Base-by-base conservation (phyloP, 2,113 vertebrate species). In the Callionymus lyra region DNA sequence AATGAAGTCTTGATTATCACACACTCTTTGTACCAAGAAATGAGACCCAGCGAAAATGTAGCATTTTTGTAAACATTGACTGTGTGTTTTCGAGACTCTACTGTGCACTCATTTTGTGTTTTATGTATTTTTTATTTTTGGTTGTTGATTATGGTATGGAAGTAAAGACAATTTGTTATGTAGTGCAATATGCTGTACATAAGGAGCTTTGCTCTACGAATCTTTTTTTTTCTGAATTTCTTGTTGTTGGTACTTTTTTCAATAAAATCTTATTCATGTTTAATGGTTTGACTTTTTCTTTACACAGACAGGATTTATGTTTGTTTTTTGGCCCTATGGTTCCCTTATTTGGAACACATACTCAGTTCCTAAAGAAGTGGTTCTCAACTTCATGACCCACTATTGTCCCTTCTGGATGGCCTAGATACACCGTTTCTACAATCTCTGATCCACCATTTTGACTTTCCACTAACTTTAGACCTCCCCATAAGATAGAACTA, bases 131-230 rank as follows among this genome's bases (percentile, higher is more conserved):
- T 72, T 70, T 55, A 66, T 68, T 73, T 67, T 58, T 66, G 63
- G 67, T 79, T 76, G 70, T 83, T 81, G 49, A 79, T 27, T 80
- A 82, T 81, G 66, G 59, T 82, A 82, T 82, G 77, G 80, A 86
- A 76, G 77, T 81, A 52, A 80, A 74, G 81, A 79, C 66, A 73
- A 82, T 84, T 76, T 82, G 79, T 84, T 84, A 81, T 83, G 78
- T 85, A 85, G 85, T 86, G 84, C 86, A 87, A 86, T 86, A 87
- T 77, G 84, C 82, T 87, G 84, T 87, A 87, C 59, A 86, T 86
- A 85, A 48, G 31, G 83, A 86, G 82, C 84, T 86, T 85, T 82
- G 81, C 82, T 85, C 81, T 84, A 80, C 75, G 75, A 84, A 85
- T 80, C 70, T 70, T 75, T 72, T 68, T 74, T 77, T 79, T 80